phyloP scores from a whole-genome alignment of 2,797 vertebrate species.

The Parauchenoglanis ngamensis region DNA sequence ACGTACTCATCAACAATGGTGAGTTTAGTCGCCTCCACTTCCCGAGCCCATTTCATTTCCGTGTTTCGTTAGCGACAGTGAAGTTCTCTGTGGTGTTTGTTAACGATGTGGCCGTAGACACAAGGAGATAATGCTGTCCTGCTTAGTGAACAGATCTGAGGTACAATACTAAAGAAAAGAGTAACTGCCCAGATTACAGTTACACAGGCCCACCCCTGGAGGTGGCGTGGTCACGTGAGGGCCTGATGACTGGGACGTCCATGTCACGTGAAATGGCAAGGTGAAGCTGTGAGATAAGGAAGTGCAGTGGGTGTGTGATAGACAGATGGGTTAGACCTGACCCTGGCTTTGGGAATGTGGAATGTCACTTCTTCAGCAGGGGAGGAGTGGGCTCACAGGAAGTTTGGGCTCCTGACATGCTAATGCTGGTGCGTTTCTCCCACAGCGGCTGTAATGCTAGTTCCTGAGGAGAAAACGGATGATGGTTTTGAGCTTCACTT shows the following conservation, averaged over 20 bases:
- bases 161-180: background rate
- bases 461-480: background rate
- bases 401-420: background rate
- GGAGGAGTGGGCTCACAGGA: background rate
- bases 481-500: conserved; percentile 84
- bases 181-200: too few relatives aligned
- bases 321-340: background rate
- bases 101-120: background rate
- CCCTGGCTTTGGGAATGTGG: background rate
- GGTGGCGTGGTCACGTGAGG: too few relatives aligned
- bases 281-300: too few relatives aligned
- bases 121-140: background rate
- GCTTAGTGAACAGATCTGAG: background rate
- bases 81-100: background rate
- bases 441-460: conserved; percentile 79
- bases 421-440: background rate
- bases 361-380: background rate
- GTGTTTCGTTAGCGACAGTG: background rate
- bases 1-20: conserved; percentile 91
- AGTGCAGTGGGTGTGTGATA: background rate
- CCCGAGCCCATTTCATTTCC: background rate
- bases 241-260: too few relatives aligned
- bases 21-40: background rate
- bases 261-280: too few relatives aligned
- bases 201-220: too few relatives aligned